Evolutionary conservation across 2,113 vertebrate genomes (phyloP).

Genomic region (Semnornis frantzii): DNA sequence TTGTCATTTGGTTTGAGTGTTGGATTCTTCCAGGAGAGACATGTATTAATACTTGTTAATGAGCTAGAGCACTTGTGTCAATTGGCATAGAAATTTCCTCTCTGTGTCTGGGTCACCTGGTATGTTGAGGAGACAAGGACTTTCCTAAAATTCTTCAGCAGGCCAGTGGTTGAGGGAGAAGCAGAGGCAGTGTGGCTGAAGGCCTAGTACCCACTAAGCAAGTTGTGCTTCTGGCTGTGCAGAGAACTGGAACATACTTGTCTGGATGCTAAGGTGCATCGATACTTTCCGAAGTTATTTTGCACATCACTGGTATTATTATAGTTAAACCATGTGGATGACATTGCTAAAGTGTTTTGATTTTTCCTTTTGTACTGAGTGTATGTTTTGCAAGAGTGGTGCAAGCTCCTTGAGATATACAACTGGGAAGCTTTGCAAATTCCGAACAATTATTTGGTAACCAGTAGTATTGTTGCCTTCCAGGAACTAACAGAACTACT

Average conservation of each 20-base stretch:
- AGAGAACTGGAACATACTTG: background rate
- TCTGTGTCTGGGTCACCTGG: background rate
- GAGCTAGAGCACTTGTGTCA: background rate
- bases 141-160: background rate
- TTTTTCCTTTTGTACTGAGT: background rate
- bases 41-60: background rate
- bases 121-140: background rate
- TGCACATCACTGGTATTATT: background rate
- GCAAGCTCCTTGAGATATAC: rapidly evolving
- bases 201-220: background rate
- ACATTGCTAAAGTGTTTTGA: background rate
- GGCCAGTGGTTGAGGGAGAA: background rate
- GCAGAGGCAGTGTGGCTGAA: background rate
- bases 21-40: background rate
- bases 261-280: background rate
- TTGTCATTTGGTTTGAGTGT: background rate
- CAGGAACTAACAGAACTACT: background rate
- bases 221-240: background rate
- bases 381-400: background rate
- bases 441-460: background rate
- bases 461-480: background rate
- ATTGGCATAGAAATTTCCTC: background rate
- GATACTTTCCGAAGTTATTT: background rate
- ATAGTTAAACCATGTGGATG: background rate
- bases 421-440: background rate